These are phyloP conservation scores for Cyanoliseus patagonus DNA, from an alignment of 2,113 vertebrate genomes.

Conservation along the genomic window DNA sequence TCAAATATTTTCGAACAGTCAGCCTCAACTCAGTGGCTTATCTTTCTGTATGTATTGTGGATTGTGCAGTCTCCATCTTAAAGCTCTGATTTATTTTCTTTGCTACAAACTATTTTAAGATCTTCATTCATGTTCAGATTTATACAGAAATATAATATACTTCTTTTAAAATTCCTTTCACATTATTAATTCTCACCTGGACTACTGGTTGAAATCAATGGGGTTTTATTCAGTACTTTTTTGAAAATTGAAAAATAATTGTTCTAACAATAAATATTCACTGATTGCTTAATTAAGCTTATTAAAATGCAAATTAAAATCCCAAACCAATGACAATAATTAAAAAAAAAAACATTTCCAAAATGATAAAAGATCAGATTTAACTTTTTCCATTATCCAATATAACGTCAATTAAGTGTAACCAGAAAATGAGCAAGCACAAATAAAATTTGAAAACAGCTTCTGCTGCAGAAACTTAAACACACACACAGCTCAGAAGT, in stretches of 20 bases:
- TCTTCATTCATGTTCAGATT: not conserved
- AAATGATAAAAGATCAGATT: constrained; percentile 12
- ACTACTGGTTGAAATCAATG: not conserved
- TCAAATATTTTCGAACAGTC: not conserved
- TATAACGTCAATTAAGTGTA: constrained; percentile 7
- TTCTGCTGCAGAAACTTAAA: not conserved
- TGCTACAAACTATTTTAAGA: not conserved
- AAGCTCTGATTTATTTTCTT: not conserved
- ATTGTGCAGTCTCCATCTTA: not conserved
- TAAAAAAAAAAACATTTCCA: not conserved
- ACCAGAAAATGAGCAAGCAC: not conserved
- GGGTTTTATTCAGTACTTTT: not conserved
- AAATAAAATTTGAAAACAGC: not conserved
- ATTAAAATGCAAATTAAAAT: constrained; percentile 51
- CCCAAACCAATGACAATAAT: not conserved
- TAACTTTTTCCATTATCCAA: constrained; percentile 23
- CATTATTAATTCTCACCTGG: not conserved
- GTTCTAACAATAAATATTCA: constrained; percentile 26
- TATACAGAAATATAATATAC: not conserved
- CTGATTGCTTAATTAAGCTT: constrained; percentile 30
- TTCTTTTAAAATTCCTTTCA: not conserved
- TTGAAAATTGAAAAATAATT: not conserved
- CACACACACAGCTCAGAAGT: not conserved
- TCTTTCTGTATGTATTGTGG: not conserved
- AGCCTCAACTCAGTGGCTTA: not conserved